Base-by-base conservation (phyloP, 2,113 vertebrate species). In the Zosterops borbonicus region DNA sequence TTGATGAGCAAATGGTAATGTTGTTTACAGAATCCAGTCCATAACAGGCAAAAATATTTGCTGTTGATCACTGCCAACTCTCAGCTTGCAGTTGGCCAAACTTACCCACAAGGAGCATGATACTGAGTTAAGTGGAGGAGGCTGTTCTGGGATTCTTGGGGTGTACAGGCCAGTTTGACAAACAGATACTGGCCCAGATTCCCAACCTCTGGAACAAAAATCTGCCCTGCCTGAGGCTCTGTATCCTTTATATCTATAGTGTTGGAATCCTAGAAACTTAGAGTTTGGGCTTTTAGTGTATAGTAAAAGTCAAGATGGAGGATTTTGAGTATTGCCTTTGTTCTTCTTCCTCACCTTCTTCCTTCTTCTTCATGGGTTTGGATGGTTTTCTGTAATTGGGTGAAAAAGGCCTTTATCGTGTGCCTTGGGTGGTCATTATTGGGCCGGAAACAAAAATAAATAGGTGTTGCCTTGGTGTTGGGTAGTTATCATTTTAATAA, bases 11-110 rank as follows among this genome's bases (percentile, higher is more conserved):
- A 13, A 83, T 85, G 41, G 28, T 79, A 77, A 35, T 44, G 41
- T 9, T 85, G 82, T 90, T 96, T 92, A 73, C 20, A 82, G n/a
- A 68, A 35, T 87, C 22, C 49, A 79, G 27, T n/a, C 68, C 76
- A 42, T 68, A 91, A 89, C 31, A 87, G 77, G 84, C 63, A 91
- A 85, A 79, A 93, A 23, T 55, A 94, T 90, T 95, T 91, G 33
- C 37, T 67, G 18, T 80, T 42, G 56, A 62, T 93, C 59, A 42
- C 55, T 91, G 78, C 65, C 75, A 91, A 7, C 62, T 65, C 10
- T 83, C 39, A 79, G 63, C 14, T 59, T 76, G n/a, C 22, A 80
- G 25, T 21, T 87, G 64, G 78, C 35, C 69, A 65, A 17, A 35
- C 18, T 56, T 14, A 25, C 22, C 39, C 19, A 1, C 41, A 31